Conservation (phyloP, 1,140 invertebrate species). For the Grapholita molesta region DNA sequence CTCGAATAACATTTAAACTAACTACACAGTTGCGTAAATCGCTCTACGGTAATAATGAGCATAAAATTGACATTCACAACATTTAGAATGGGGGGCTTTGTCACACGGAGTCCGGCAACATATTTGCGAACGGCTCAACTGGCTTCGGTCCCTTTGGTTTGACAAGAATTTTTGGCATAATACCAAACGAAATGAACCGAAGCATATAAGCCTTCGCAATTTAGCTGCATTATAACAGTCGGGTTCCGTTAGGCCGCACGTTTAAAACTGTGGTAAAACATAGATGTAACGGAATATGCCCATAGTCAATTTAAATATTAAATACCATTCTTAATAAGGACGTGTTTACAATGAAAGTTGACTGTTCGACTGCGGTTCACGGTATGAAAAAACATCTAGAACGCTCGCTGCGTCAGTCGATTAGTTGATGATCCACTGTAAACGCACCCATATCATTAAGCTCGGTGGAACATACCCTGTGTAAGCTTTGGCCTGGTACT, state of each 20-base stretch:
- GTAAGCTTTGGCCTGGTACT: too few relatives aligned
- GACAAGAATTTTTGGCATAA: background rate
- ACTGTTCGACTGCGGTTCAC: background rate
- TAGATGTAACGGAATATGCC: background rate
- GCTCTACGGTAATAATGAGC: constrained; percentile 48
- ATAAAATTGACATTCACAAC: constrained; percentile 54
- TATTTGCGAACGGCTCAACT: background rate
- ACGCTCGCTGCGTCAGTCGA: too few relatives aligned
- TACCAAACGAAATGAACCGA: background rate
- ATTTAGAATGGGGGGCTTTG: constrained; percentile 35
- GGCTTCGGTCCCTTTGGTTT: background rate
- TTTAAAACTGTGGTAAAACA: background rate
- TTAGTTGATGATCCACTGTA: too few relatives aligned
- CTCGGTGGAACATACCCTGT: too few relatives aligned
- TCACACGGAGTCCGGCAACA: constrained; percentile 18
- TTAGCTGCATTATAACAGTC: background rate
- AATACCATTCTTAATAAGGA: background rate
- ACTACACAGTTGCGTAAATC: constrained; percentile 40
- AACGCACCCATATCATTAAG: too few relatives aligned
- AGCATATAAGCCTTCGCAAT: background rate
- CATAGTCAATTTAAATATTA: background rate
- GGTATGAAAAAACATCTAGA: too few relatives aligned
- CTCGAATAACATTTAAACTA: constrained; percentile 68
- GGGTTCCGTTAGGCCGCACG: background rate
- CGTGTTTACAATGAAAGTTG: background rate